Conservation (phyloP, 2,113 vertebrate genomes). For the Apodemus sylvaticus region DNA sequence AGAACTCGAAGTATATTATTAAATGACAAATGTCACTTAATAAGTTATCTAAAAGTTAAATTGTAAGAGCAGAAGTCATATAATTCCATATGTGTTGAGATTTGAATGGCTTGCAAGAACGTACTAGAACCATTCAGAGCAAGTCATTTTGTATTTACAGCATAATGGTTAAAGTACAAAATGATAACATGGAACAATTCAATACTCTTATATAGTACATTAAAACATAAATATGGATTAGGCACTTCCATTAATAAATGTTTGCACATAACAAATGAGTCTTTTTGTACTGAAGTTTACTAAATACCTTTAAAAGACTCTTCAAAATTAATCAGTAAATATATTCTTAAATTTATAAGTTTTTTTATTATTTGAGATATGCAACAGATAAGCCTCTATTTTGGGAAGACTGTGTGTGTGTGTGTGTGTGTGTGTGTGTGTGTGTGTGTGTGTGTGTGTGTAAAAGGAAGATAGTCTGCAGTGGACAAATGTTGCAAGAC, state of each 20-base stretch:
- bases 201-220: background rate
- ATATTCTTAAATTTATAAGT: conserved; percentile 14
- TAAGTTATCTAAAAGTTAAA: conserved; percentile 20
- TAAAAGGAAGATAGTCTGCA: background rate
- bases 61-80: background rate
- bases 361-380: conserved; percentile 33
- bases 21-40: background rate
- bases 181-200: conserved; percentile 2
- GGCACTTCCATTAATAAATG: background rate
- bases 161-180: background rate
- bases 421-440: no score
- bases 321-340: conserved; percentile 25
- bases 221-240: background rate
- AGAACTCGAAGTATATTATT: conserved; percentile 14
- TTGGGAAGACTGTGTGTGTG: background rate
- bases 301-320: background rate
- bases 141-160: background rate
- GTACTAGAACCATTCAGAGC: background rate
- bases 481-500: background rate
- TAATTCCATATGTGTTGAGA: background rate
- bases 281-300: conserved; percentile 6
- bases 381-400: background rate
- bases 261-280: background rate
- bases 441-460: no score
- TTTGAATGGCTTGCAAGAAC: conserved; percentile 8